Evolutionary conservation across 2,888 invertebrate genomes (phyloP), one percentile per base, ranked within the genome.

Genomic region (Timema cristinae): DNA sequence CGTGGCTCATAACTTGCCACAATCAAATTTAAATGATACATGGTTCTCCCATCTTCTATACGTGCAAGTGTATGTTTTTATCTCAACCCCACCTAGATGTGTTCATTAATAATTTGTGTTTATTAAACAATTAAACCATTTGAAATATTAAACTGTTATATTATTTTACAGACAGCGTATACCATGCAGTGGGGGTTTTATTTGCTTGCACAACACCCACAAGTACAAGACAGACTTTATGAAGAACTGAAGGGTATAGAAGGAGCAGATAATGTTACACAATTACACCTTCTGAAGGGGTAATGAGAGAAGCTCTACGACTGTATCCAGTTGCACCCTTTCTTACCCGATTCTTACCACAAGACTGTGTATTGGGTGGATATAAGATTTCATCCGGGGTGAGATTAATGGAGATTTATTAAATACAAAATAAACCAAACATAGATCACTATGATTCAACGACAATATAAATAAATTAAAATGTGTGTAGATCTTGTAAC

Each of bases 291-390:
- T 70, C 79, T 91, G 47, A 90, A 87, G 79, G 87, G 54, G 84
- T 91, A 0, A 82, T 96, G 9, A 91, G 90, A 79, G 97, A 97
- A 84, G 86, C 92, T 0, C 84, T 96, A 79, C 86, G 97, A 77
- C 81, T 97, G 11, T 95, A 93, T 82, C 97, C 97, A 0, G 91
- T 93, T 5, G 95, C 96, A 1, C 93, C 96, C 6, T 96, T 97
- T 81, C 84, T 97, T 75, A 93, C 95, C 6, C 85, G 97, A 80
- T 88, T 91, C 77, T 80, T 94, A 76, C 89, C 91, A 0, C 85
- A 89, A 76, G 89, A 92, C 74, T 84, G 87, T 51, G 80, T 84
- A 6, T 83, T 97, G 51, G 89, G 87, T 67, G 87, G 87, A n/a
- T 93, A 92, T 82, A 81, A 81, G 72, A 85, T 96, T n/a, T 86